Evolutionary conservation across 2,797 vertebrate genomes (phyloP).

Genomic region (Amphiprion clarkii): DNA sequence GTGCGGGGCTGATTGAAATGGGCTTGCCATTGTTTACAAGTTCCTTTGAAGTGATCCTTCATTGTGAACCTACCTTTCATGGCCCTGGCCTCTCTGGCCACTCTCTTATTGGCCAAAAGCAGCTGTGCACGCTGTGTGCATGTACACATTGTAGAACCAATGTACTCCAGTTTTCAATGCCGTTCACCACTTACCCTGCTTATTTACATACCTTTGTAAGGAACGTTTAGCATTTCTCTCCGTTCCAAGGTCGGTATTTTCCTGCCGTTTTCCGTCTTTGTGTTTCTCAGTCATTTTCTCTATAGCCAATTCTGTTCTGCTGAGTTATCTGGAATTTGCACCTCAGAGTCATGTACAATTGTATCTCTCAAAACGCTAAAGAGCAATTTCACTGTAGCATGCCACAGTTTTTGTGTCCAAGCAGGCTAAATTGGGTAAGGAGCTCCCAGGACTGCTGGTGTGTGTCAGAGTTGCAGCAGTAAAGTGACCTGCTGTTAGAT

Average conservation of each 20-base stretch:
- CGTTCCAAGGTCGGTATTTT: constrained; percentile 38
- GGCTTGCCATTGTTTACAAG: constrained; percentile 83
- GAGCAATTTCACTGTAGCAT: constrained; percentile 54
- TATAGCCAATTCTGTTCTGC: constrained; percentile 38
- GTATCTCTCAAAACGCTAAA: constrained; percentile 48
- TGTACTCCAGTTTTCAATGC: constrained; percentile 74
- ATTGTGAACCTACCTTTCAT: constrained; percentile 83
- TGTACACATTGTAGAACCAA: constrained; percentile 64
- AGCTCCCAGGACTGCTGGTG: constrained; percentile 64
- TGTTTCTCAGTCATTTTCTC: constrained; percentile 36
- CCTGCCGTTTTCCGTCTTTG: constrained; percentile 10
- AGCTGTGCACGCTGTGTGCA: constrained; percentile 78
- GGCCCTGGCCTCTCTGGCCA: constrained; percentile 71
- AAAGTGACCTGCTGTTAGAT: constrained; percentile 81
- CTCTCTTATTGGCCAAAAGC: constrained; percentile 68
- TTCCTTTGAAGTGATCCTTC: constrained; percentile 88
- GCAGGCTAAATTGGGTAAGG: constrained; percentile 72
- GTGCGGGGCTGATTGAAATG: constrained; percentile 78
- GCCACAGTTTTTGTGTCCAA: constrained; percentile 60
- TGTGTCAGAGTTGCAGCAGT: constrained; percentile 68
- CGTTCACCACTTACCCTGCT: constrained; percentile 60
- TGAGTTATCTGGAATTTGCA: constrained; percentile 44
- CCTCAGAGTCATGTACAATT: constrained; percentile 37
- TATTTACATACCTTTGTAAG: constrained; percentile 69
- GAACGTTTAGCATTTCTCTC: constrained; percentile 50